phyloP scores from a whole-genome alignment of 2,797 vertebrate genomes.

The Melanotaenia nigrans region DNA sequence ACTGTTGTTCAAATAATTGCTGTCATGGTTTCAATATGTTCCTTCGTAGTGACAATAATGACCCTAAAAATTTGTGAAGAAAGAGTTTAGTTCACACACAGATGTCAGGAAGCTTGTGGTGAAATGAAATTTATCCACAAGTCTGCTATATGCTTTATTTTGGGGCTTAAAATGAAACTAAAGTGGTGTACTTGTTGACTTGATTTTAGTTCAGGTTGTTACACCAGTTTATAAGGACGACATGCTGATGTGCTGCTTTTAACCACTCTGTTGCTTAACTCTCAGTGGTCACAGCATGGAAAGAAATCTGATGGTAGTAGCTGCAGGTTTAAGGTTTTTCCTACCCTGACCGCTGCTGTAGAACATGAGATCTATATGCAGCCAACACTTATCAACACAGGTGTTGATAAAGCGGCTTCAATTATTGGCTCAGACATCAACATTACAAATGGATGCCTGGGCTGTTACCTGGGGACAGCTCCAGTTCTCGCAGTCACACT shows the following conservation, averaged over 20 bases:
- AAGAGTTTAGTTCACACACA: conserved; percentile 8
- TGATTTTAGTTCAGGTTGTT: conserved; percentile 44
- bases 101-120: conserved; percentile 12
- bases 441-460: conserved; percentile 51
- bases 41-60: conserved; percentile 12
- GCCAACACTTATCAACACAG: conserved; percentile 38
- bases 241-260: conserved; percentile 35
- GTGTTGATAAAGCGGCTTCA: conserved; percentile 50
- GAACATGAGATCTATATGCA: not conserved
- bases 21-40: conserved; percentile 18
- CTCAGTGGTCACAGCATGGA: not conserved
- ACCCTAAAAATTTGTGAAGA: conserved; percentile 6
- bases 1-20: conserved; percentile 19
- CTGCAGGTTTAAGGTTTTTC: conserved; percentile 24
- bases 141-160: conserved; percentile 19
- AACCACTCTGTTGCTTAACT: conserved; percentile 19
- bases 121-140: conserved; percentile 16
- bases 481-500: conserved; percentile 44
- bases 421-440: conserved; percentile 51
- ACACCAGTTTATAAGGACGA: conserved; percentile 36
- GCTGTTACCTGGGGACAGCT: conserved; percentile 40
- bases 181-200: conserved; percentile 28
- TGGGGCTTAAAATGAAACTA: conserved; percentile 18
- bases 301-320: conserved; percentile 20
- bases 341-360: conserved; percentile 10